These are phyloP conservation scores for Macrotis lagotis DNA, from an alignment of 2,113 vertebrate species.

Conservation along the genomic window DNA sequence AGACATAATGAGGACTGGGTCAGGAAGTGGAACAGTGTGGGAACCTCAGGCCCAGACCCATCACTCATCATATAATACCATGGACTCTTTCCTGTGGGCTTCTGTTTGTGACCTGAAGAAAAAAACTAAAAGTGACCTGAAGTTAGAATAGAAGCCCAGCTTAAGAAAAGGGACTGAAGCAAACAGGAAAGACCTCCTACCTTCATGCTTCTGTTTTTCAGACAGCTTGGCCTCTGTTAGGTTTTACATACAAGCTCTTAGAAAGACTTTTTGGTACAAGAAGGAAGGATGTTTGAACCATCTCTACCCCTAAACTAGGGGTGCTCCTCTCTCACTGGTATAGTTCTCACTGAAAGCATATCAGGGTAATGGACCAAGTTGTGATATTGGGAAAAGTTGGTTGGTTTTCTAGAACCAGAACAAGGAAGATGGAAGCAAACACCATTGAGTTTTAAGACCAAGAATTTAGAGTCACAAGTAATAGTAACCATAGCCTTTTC, in stretches of 20 bases:
- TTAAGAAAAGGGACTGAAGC: not conserved
- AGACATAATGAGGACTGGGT: not conserved
- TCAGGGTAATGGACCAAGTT: slow-evolving; percentile 24
- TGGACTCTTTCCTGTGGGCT: not conserved
- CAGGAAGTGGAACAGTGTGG: not conserved
- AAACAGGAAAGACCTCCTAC: not conserved
- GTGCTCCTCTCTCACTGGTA: slow-evolving; percentile 36
- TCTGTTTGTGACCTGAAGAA: not conserved
- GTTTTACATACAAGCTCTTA: not conserved
- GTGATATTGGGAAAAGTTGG: slow-evolving; percentile 46
- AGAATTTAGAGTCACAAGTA: not conserved
- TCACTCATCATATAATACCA: not conserved
- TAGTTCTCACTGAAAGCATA: slow-evolving; percentile 33
- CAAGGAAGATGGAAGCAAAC: slow-evolving; percentile 43
- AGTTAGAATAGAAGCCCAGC: not conserved
- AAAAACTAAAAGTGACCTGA: not conserved
- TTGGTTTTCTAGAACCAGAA: slow-evolving; percentile 58
- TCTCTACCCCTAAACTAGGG: slow-evolving; percentile 2
- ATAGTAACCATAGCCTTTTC: not conserved
- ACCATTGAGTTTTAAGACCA: not conserved
- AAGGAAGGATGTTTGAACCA: not conserved
- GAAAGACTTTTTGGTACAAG: not conserved
- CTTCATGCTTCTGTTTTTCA: not conserved
- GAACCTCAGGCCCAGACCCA: not conserved
- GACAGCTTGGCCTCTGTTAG: not conserved